Percentiles rank a stretch among this genome's conserved stretches.
Evolutionary conservation across 2,888 invertebrate genomes (phyloP).

Genomic region (Podabrus alpinus): DNA sequence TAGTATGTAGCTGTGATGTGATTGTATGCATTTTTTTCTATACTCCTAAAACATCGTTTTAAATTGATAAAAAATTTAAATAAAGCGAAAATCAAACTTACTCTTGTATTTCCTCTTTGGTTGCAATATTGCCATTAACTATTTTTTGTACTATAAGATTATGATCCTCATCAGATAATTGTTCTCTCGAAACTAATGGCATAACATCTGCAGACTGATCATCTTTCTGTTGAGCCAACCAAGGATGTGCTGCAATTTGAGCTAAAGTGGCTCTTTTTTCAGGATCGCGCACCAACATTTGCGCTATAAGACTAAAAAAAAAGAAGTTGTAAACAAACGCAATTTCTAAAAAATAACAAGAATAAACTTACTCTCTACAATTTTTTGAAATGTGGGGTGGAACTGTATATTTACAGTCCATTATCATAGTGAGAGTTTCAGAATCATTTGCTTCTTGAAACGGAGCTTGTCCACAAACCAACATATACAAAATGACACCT

Average conservation of each 20-base stretch:
- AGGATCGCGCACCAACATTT: slow-evolving; percentile 94
- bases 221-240: slow-evolving; percentile 70
- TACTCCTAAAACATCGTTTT: slow-evolving; percentile 65
- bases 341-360: not conserved
- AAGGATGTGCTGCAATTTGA: slow-evolving; percentile 85
- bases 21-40: slow-evolving; percentile 96
- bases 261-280: slow-evolving; percentile 85
- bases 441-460: slow-evolving; percentile 99
- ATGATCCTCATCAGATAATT: slow-evolving; percentile 90
- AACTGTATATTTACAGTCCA: slow-evolving; percentile 97
- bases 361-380: slow-evolving; percentile 73
- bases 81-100: slow-evolving; percentile 55
- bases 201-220: slow-evolving; percentile 62
- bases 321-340: not conserved
- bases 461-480: slow-evolving; percentile 96
- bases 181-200: slow-evolving; percentile 87
- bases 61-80: slow-evolving; percentile 1
- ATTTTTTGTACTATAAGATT: slow-evolving; percentile 91
- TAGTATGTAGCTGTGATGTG: slow-evolving; percentile 98
- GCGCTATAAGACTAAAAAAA: slow-evolving; percentile 75
- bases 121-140: slow-evolving; percentile 93
- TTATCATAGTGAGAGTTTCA: slow-evolving; percentile 98
- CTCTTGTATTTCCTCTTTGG: slow-evolving; percentile 92
- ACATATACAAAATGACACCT: slow-evolving; percentile 97
- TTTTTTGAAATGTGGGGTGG: slow-evolving; percentile 84